Percentiles rank a stretch among this genome's conserved stretches.
These are phyloP conservation scores for Ctenosaura bakeri DNA, from an alignment of 2,797 vertebrate genomes.

Conservation along the genomic window DNA sequence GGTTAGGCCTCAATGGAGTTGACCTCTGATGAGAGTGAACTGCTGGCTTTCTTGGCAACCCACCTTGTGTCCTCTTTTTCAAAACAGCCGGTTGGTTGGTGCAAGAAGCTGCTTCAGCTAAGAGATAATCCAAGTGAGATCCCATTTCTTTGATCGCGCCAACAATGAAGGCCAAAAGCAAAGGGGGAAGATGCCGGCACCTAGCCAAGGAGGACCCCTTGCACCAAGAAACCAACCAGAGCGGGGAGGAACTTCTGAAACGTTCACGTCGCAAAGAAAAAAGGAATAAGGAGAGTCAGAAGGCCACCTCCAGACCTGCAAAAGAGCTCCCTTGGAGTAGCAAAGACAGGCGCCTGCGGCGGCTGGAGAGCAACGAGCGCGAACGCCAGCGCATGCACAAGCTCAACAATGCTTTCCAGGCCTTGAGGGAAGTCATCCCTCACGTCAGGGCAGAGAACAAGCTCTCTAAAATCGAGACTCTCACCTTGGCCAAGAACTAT, in stretches of 20 bases:
- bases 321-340: conserved; percentile 73
- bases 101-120: conserved; percentile 42
- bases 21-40: not conserved
- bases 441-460: conserved; percentile 95
- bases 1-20: not conserved
- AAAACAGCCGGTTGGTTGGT: conserved; percentile 60
- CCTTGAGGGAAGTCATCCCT: conserved; percentile 93
- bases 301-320: conserved; percentile 49
- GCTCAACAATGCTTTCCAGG: conserved; percentile 98
- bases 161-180: conserved; percentile 93
- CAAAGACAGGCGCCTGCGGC: conserved; percentile 86
- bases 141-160: not conserved
- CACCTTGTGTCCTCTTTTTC: conserved; percentile 56
- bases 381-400: conserved; percentile 99
- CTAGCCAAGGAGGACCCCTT: conserved; percentile 81
- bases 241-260: conserved; percentile 86
- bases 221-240: conserved; percentile 80
- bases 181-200: conserved; percentile 82
- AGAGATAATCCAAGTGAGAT: not conserved
- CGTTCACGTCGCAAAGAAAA: conserved; percentile 79
- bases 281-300: conserved; percentile 69
- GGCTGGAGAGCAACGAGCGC: conserved; percentile 96
- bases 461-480: conserved; percentile 98
- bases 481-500: conserved; percentile 98
- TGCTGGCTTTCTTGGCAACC: not conserved